Evolutionary conservation across 2,888 invertebrate species (phyloP).

Genomic region (Drosophila setosimentum): DNA sequence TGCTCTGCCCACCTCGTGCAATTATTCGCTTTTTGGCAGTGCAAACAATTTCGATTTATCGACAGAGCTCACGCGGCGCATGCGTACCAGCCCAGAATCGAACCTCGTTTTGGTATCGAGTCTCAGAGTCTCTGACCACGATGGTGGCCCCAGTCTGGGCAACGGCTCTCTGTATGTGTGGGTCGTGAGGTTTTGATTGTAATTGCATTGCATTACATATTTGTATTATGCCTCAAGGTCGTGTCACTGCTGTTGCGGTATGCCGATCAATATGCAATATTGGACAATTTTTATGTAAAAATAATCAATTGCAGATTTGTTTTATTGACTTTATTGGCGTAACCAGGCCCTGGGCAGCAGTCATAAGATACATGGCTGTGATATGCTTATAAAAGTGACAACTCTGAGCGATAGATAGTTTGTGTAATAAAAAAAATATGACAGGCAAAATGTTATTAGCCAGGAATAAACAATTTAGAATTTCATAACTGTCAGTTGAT

Average conservation of each 20-base stretch:
- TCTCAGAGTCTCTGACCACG: slow-evolving; percentile 26
- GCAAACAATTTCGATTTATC: slow-evolving; percentile 80
- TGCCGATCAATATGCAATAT: slow-evolving; percentile 59
- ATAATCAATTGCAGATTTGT: slow-evolving; percentile 77
- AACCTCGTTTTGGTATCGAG: not conserved
- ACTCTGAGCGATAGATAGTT: slow-evolving; percentile 53
- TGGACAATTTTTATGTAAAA: slow-evolving; percentile 67
- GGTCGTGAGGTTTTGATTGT: slow-evolving; percentile 75
- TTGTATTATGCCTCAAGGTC: slow-evolving; percentile 74
- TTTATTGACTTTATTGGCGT: slow-evolving; percentile 69
- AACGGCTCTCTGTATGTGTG: slow-evolving; percentile 59
- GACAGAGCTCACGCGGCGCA: slow-evolving; percentile 75
- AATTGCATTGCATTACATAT: slow-evolving; percentile 81
- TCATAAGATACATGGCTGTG: slow-evolving; percentile 31
- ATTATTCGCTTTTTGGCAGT: slow-evolving; percentile 80
- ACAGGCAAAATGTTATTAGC: slow-evolving; percentile 8
- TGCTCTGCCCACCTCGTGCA: slow-evolving; percentile 69
- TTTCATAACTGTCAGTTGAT: not conserved
- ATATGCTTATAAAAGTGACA: slow-evolving; percentile 54
- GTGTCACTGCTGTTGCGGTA: slow-evolving; percentile 53
- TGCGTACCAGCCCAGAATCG: slow-evolving; percentile 37
- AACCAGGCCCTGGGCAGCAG: slow-evolving; percentile 45
- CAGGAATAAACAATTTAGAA: not conserved
- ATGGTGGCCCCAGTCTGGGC: slow-evolving; percentile 49
- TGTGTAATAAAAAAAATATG: slow-evolving; percentile 21